Base-by-base conservation (phyloP, 64 coral and sea anemone genomes). In the Actinia tenebrosa region DNA sequence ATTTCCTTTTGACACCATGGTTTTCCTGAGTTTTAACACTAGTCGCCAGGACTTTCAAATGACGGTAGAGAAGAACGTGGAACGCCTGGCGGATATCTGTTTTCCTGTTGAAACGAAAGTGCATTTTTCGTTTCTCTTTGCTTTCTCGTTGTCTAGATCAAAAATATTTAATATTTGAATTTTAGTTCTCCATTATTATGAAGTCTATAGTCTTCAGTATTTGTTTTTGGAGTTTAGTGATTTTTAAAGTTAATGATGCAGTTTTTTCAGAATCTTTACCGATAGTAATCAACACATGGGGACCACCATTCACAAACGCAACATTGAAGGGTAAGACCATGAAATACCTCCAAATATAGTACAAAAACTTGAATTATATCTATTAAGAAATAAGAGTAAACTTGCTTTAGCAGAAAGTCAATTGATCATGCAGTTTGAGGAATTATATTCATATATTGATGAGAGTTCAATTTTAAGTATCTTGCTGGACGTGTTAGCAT, bases 241-340 rank as follows among this genome's bases (percentile, higher is more conserved):
- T 75, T 42, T 72, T 75, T 75, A 75, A 11, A 30, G 26, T 30
- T 7, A 75, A 75, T 42, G 10, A 75, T 75, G 69, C 69, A 43
- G 26, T 75, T 30, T 42, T 75, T 15, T 37, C 25, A 81, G 50
- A 81, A 53, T 23, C 79, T 45, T 26, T 85, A 61, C 83, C 83
- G 53, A 64, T 85, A 16, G 83, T 85, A 4, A 61, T 85, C 25
- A 85, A 85, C 37, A 85, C 83, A 1, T 85, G 83, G 83, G 69
- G 69, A 42, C 69, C 69, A 15, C 53, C 54, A 7, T 85, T 85
- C 22, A 85, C 56, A 18, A 58, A 61, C 56, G 83, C 83, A 56
- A 61, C 83, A 8, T 45, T 53, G n/a, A 85, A 15, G 27, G 83
- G 83, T 85, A 85, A 75, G 69, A 27, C 47, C 7, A 50, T 50